Conservation (phyloP, 1,140 invertebrate genomes). For the Brachionus manjavacas region DNA sequence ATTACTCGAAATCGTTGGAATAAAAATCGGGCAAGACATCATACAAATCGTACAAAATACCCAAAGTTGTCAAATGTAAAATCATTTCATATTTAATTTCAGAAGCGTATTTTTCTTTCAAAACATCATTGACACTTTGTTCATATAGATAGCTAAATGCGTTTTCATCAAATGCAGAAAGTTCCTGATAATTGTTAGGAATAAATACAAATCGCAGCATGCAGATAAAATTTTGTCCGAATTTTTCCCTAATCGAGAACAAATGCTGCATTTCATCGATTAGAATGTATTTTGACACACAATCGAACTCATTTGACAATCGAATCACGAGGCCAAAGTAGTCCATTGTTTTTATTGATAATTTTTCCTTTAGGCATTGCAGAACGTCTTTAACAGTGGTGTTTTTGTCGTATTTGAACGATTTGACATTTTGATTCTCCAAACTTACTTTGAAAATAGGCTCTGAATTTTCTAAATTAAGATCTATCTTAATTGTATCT, state of each 20-base stretch:
- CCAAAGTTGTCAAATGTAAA: slow-evolving; percentile 19
- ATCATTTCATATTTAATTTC: slow-evolving; percentile 41
- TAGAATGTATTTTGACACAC: slow-evolving; percentile 72
- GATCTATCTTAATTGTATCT: slow-evolving; percentile 66
- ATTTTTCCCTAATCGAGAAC: slow-evolving; percentile 49
- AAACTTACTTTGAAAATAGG: slow-evolving; percentile 77
- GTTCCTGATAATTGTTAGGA: slow-evolving; percentile 72
- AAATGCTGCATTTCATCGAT: slow-evolving; percentile 66
- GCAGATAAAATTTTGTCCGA: slow-evolving; percentile 78
- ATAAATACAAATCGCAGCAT: slow-evolving; percentile 81
- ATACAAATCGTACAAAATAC: slow-evolving; percentile 12
- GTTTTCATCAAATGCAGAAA: slow-evolving; percentile 73
- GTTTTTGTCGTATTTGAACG: slow-evolving; percentile 86
- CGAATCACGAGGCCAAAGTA: slow-evolving; percentile 79
- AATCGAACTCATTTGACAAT: slow-evolving; percentile 71
- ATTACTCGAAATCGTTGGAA: neutral
- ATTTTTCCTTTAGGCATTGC: slow-evolving; percentile 74
- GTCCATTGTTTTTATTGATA: slow-evolving; percentile 71
- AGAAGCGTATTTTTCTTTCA: slow-evolving; percentile 1
- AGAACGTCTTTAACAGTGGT: slow-evolving; percentile 80
- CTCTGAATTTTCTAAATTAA: slow-evolving; percentile 77
- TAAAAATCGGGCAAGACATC: neutral
- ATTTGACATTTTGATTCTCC: slow-evolving; percentile 89
- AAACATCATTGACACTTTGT: slow-evolving; percentile 47
- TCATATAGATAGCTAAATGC: slow-evolving; percentile 84